Evolutionary conservation across 2,888 invertebrate species (phyloP).

Genomic region (Dynastes hyllus): DNA sequence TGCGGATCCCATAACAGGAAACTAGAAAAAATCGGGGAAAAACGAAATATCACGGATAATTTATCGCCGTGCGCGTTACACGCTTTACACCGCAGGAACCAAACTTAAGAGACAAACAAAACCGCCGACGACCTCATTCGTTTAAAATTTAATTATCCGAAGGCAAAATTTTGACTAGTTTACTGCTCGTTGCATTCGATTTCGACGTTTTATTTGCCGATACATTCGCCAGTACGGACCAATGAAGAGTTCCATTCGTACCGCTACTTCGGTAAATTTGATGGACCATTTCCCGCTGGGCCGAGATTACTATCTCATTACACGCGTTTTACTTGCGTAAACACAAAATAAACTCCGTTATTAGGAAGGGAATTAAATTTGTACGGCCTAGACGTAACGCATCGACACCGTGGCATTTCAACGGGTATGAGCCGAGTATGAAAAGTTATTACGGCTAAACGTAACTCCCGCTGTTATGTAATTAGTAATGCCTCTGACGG

Average conservation of each 20-base stretch:
- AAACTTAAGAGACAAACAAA: conserved; percentile 8
- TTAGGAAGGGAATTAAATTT: conserved; percentile 40
- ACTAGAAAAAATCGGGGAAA: conserved; percentile 6
- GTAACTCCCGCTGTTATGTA: conserved; percentile 34
- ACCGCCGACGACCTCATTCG: conserved; percentile 47
- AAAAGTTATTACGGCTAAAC: conserved; percentile 35
- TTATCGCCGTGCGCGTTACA: conserved; percentile 13
- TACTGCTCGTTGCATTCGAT: conserved; percentile 28
- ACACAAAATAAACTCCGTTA: conserved; percentile 34
- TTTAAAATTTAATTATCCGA: conserved; percentile 50
- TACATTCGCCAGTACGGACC: neutral
- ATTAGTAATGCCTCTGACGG: conserved; percentile 36
- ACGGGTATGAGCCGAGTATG: neutral
- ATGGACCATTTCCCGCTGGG: conserved; percentile 43
- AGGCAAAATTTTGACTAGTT: conserved; percentile 50
- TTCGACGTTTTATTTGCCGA: conserved; percentile 44
- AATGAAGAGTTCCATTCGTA: neutral
- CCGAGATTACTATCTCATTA: conserved; percentile 45
- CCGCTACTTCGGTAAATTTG: conserved; percentile 35
- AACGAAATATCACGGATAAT: conserved; percentile 14
- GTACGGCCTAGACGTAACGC: conserved; percentile 17
- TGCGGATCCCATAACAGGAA: neutral
- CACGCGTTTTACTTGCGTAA: conserved; percentile 44
- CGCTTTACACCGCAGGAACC: neutral
- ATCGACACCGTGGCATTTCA: neutral